These are phyloP conservation scores for Graphium colonna DNA, from an alignment of 2,888 invertebrate species.

Conservation along the genomic window DNA sequence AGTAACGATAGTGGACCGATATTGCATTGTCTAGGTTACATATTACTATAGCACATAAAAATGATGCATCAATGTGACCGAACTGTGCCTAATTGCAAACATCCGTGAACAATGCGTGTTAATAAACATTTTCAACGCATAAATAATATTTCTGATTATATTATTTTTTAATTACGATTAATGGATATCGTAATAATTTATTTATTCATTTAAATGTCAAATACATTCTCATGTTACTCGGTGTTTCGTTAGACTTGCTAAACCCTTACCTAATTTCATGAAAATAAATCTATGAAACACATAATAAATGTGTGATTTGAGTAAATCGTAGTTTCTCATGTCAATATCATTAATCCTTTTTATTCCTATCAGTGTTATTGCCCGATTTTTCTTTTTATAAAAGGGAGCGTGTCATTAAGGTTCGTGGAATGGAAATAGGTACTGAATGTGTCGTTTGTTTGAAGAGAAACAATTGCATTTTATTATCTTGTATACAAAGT, in stretches of 20 bases:
- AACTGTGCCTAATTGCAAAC: constrained; percentile 16
- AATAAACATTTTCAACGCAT: background rate
- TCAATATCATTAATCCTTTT: too few relatives aligned
- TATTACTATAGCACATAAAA: constrained; percentile 1
- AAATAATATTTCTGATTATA: too few relatives aligned
- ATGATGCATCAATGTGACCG: constrained; percentile 6
- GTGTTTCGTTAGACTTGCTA: too few relatives aligned
- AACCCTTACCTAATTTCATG: too few relatives aligned
- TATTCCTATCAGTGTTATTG: constrained; percentile 11
- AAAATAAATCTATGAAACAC: background rate
- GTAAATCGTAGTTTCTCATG: too few relatives aligned
- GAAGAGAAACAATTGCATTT: background rate
- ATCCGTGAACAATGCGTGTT: background rate
- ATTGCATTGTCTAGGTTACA: background rate
- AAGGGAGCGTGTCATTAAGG: constrained; percentile 9
- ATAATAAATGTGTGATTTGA: too few relatives aligned
- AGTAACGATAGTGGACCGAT: constrained; percentile 9
- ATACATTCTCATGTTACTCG: too few relatives aligned
- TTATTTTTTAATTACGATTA: background rate
- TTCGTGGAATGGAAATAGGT: constrained; percentile 12
- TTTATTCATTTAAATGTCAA: background rate
- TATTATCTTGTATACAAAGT: background rate
- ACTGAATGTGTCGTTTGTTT: constrained; percentile 2
- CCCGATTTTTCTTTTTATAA: background rate
- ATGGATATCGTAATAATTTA: background rate